Percentiles rank a stretch among this genome's conserved stretches.
Conservation (phyloP, 2,113 vertebrate species). For the Oryzias celebensis region DNA sequence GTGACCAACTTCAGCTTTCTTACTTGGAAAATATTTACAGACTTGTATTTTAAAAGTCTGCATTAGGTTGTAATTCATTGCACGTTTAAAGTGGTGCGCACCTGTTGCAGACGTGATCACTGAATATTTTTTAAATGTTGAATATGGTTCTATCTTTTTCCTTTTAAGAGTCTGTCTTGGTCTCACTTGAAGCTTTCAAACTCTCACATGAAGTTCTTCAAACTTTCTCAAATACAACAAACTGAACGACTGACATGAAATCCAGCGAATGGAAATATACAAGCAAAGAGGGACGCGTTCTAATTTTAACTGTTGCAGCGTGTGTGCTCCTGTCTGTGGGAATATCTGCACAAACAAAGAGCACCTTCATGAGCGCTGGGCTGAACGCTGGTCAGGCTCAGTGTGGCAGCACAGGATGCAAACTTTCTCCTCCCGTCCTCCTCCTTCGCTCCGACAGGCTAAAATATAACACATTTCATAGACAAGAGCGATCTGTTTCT, state of each 20-base stretch:
- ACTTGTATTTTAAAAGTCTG: too few species aligned
- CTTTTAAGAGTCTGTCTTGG: too few species aligned
- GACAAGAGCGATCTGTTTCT: conserved; percentile 50
- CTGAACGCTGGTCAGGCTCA: conserved; percentile 7
- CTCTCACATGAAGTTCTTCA: too few species aligned
- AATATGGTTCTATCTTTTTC: too few species aligned
- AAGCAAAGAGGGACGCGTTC: conserved; percentile 64
- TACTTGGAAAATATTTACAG: too few species aligned
- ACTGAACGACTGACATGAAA: background rate
- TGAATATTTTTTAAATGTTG: too few species aligned
- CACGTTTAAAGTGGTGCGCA: too few species aligned
- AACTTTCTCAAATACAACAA: background rate
- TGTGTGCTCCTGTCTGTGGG: conserved; percentile 30
- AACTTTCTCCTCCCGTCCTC: conserved; percentile 48
- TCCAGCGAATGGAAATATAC: background rate
- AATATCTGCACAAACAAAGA: conserved; percentile 52
- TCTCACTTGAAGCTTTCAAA: too few species aligned
- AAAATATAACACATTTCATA: conserved; percentile 53
- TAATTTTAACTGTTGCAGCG: conserved; percentile 46
- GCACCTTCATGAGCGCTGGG: conserved; percentile 46
- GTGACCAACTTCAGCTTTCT: too few species aligned
- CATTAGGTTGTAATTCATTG: too few species aligned
- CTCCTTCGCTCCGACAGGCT: conserved; percentile 32
- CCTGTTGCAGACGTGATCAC: too few species aligned
- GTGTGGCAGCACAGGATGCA: conserved; percentile 46